phyloP scores from a whole-genome alignment of 2,113 vertebrate species.

The Sinocyclocheilus grahami region DNA sequence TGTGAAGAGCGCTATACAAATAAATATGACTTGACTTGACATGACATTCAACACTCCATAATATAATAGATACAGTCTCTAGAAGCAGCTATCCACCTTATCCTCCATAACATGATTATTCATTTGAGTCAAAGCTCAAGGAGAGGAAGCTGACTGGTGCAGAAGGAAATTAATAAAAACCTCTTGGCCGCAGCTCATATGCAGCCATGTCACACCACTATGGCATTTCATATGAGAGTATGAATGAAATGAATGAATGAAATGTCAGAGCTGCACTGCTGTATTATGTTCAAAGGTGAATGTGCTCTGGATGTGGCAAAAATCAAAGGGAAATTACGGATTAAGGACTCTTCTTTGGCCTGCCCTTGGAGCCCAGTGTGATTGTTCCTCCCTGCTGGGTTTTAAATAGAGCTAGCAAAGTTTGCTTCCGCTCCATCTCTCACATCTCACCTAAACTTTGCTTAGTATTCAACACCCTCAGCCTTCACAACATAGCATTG shows the following conservation, averaged over 20 bases:
- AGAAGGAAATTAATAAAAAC: background rate
- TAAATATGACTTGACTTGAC: background rate
- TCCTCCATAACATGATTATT: background rate
- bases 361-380: constrained; percentile 56
- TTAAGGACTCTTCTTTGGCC: constrained; percentile 45
- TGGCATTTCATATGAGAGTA: background rate
- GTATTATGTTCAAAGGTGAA: constrained; percentile 21
- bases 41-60: background rate
- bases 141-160: background rate
- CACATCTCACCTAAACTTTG: background rate
- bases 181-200: background rate
- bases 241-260: background rate
- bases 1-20: background rate
- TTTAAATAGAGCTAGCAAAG: constrained; percentile 56
- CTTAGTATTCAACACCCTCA: constrained; percentile 26
- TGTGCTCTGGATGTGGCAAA: constrained; percentile 28
- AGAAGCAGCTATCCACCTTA: background rate
- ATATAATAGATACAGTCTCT: background rate
- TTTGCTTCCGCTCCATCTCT: constrained; percentile 23
- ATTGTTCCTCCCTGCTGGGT: constrained; percentile 57
- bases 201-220: constrained; percentile 1
- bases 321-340: constrained; percentile 49
- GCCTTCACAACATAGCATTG: background rate
- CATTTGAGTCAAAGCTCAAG: background rate
- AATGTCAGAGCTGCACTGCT: background rate